Evolutionary conservation across 1,140 invertebrate species (phyloP), one percentile per base, ranked within the genome.

Genomic region (Drosophila pandora): DNA sequence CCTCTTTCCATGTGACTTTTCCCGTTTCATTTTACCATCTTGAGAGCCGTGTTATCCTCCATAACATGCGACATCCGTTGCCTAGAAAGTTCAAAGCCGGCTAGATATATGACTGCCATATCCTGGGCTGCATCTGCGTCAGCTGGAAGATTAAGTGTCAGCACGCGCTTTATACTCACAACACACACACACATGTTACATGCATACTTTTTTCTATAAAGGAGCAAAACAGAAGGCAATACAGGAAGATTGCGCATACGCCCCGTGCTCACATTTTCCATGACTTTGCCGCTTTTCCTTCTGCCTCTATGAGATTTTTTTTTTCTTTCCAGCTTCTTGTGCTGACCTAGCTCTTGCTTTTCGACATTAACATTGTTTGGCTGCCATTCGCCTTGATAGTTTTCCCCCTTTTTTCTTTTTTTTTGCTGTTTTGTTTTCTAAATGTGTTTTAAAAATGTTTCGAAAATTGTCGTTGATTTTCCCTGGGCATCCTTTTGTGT

Each of bases 381-480:
- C 52, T 68, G 12, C 30, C 57, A 60, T 56, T 62, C 47, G 65
- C 61, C 47, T 47, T 37, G 28, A 21, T 43, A 47, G 58, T 37
- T 67, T 58, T 37, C 32, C 54, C 43, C 43, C 54, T 76, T 17
- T 17, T 17, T 17, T 17, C 1, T 28, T 65, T 37, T 37, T 76
- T 6, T 28, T 28, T 28, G 25, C 25, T 32, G 62, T 37, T 37
- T 77, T 75, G 70, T 83, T 84, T 71, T 88, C 74, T 82, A 87
- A 87, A 87, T 87, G 75, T 76, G 83, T 82, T 87, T 87, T 82
- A 79, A 87, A 87, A 88, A 80, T 72, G 82, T 79, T 82, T 75
- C 52, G 37, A 78, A 71, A 82, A 82, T 76, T 71, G 83, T 76
- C 65, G 74, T 69, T 85, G 82, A 75, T 82, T 87, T 70, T 65